Evolutionary conservation across 37 sponge, comb jelly and placozoan genomes (phyloP).

Genomic region (Bolinopsis microptera): DNA sequence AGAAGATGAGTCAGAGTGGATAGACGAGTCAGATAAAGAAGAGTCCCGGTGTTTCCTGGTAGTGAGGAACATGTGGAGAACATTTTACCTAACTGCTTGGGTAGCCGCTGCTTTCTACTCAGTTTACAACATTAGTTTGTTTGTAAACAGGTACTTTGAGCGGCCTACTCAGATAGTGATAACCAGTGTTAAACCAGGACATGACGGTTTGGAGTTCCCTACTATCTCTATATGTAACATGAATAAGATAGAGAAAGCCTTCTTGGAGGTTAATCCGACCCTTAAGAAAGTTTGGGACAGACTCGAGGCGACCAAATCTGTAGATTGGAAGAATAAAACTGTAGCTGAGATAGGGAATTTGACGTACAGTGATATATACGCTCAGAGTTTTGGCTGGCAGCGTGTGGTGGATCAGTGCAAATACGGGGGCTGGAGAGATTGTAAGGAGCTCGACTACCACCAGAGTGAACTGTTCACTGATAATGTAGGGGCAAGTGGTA

Average conservation of each 20-base stretch:
- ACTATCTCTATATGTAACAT: slow-evolving; percentile 13
- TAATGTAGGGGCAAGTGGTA: neutral
- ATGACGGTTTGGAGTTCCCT: neutral
- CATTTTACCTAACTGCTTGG: neutral
- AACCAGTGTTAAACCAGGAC: neutral
- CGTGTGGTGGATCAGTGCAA: neutral
- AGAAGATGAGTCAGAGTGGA: too few relatives aligned
- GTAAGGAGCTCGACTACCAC: neutral
- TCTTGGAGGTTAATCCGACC: neutral
- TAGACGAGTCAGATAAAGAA: neutral
- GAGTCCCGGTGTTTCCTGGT: neutral
- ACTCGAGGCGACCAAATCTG: neutral
- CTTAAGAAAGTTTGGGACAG: neutral
- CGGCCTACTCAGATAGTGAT: neutral
- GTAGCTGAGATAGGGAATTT: neutral
- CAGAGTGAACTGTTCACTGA: neutral
- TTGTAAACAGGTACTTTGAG: neutral
- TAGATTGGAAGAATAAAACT: neutral
- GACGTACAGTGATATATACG: neutral
- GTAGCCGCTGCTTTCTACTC: neutral
- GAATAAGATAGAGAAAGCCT: neutral
- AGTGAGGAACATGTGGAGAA: neutral
- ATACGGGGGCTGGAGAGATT: neutral
- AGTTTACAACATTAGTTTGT: neutral
- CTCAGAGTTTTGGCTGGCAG: neutral